Base-by-base conservation (phyloP, 2,113 vertebrate genomes). In the Aphyosemion australe region DNA sequence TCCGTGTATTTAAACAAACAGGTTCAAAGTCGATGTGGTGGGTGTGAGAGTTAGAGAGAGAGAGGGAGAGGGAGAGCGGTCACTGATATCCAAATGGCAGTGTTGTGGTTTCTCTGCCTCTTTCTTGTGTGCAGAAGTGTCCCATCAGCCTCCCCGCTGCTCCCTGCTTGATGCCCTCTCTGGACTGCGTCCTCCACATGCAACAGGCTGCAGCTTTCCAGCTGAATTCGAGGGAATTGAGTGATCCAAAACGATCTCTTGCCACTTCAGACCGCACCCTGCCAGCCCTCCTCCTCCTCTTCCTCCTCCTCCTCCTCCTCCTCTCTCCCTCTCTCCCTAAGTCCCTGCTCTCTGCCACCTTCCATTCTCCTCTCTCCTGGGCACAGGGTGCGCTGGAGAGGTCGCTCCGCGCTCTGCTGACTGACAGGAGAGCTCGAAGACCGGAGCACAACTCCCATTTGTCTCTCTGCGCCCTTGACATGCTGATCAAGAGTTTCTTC, bases 191-290 rank as follows among this genome's bases (percentile, higher is more conserved):
- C 63, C 79, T 71, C 69, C 59, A 77, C 78, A 60, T 37, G 80
- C 84, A 69, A 74, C 84, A 61, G 67, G 80, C 88, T 84, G 80
- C 82, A 83, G 87, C 85, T 86, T 88, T 88, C 83, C 83, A 83
- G 67, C 82, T 81, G 86, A 91, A 91, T 90, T 92, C 93, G 60
- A 72, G 88, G 91, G 93, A 93, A 93, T 90, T 91, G 93, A 94
- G 90, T 93, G 94, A 94, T 94, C 92, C 92, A 90, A 91, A 80
- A 90, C 85, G 83, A 89, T 87, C 91, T 90, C 91, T 91, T 94
- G 92, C 94, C 93, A 93, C 92, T 92, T 88, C 91, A 94, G 94
- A 95, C 95, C 95, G 94, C 94, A 94, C 95, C 95, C 95, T 95
- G 91, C 91, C 94, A 93, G 90, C 87, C 84, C 85, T 91, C 87